Base-by-base conservation (phyloP, 2,888 invertebrate species). In the Sphecodes monilicornis region DNA sequence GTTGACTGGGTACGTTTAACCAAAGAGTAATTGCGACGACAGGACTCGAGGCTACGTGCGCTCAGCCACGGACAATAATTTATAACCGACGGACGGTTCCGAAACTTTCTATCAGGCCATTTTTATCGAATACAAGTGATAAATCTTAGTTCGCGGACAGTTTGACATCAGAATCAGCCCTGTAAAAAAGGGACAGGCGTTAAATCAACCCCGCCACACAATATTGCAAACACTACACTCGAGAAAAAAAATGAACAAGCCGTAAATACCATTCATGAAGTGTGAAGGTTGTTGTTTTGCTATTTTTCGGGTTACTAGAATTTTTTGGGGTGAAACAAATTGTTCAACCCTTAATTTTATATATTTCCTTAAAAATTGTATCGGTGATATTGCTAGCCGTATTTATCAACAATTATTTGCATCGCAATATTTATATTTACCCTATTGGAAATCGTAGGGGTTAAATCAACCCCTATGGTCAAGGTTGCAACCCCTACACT, bases 51-150 rank as follows among this genome's bases (percentile, higher is more conserved):
- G 36, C 18, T 22, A 32, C 3, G 32, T 8, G 18, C 32, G 11
- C 64, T 22, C 10, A 22, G 2, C 10, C 3, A 10, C 22, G 36
- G 36, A 66, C 11, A 66, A 66, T 22, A 39, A 66, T 66, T 22
- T 36, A 8, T 66, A 22, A 66, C 22, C 36, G 39, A 18, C 26
- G 32, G 50, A 50, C n/a, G 26, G 54, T 18, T 57, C 64, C 43
- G 13, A 16, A 29, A 41, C 57, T 74, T 74, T 8, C 73, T 60
- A 29, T 60, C 41, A 22, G 73, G 60, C 29, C 73, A 60, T 60
- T 74, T 74, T 74, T 74, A 74, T 60, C 29, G 73, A 57, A 41
- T 60, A 18, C 60, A 22, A 26, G 54, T 60, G 41, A 74, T 54
- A 54, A 60, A 74, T 74, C 39, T 41, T 26, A 57, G 60, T 41